A percentile compares a stretch with the other conserved stretches of the same genome.
Evolutionary conservation across 2,888 invertebrate species (phyloP).

Genomic region (Melangyna quadrimaculata): DNA sequence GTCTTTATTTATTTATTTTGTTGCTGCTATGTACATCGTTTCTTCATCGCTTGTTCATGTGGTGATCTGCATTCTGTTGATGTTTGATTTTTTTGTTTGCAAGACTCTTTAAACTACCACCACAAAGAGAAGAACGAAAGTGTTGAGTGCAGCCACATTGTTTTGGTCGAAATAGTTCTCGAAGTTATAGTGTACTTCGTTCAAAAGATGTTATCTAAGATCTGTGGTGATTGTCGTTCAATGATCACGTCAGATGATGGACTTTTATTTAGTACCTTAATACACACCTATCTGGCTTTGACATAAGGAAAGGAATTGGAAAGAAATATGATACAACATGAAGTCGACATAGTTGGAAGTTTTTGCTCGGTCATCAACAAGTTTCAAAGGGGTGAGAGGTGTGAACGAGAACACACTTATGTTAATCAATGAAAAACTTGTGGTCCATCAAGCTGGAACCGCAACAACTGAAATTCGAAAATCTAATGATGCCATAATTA

Average conservation of each 20-base stretch:
- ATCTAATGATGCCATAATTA: too few relatives aligned
- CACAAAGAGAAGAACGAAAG: neutral
- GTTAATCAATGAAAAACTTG: too few relatives aligned
- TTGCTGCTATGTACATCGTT: neutral
- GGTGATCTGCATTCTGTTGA: constrained; percentile 54
- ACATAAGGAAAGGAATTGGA: neutral
- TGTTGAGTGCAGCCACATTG: constrained; percentile 7
- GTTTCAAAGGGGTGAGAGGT: neutral
- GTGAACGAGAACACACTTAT: neutral
- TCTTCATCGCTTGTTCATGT: neutral
- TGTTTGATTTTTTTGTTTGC: constrained; percentile 32
- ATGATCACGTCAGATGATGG: constrained; percentile 39
- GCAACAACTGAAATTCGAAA: too few relatives aligned
- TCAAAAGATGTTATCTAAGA: constrained; percentile 59
- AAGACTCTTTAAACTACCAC: neutral
- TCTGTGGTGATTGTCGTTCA: constrained; percentile 41
- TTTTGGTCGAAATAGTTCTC: constrained; percentile 31
- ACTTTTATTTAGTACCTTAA: neutral
- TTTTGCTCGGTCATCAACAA: neutral
- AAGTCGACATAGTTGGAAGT: constrained; percentile 42
- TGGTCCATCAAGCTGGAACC: too few relatives aligned
- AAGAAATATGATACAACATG: constrained; percentile 48
- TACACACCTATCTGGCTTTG: neutral
- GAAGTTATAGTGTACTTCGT: constrained; percentile 15
- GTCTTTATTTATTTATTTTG: neutral